A percentile compares a stretch with the other conserved stretches of the same genome.
Evolutionary conservation across 1,140 invertebrate genomes (phyloP).

Genomic region (Dryas iulia): DNA sequence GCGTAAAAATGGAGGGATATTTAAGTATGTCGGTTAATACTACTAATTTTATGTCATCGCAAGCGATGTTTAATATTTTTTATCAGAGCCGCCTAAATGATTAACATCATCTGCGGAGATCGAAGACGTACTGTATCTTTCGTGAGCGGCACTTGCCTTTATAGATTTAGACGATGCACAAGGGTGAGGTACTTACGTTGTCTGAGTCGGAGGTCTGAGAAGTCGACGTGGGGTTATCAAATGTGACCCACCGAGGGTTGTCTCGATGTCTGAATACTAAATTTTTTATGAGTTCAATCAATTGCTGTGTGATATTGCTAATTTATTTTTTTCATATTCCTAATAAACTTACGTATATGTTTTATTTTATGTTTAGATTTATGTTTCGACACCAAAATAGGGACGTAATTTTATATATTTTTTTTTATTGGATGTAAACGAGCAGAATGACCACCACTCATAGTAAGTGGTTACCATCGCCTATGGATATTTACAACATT

Average conservation of each 20-base stretch:
- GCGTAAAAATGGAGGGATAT: slow-evolving; percentile 57
- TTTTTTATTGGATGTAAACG: no score
- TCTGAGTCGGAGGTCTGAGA: slow-evolving; percentile 56
- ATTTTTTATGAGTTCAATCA: slow-evolving; percentile 36
- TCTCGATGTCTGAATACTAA: slow-evolving; percentile 41
- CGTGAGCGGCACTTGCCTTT: slow-evolving; percentile 63
- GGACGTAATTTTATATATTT: no score
- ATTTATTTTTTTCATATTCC: background rate
- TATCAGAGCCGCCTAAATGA: slow-evolving; percentile 39
- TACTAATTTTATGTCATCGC: slow-evolving; percentile 52
- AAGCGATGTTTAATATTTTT: slow-evolving; percentile 41
- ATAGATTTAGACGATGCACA: slow-evolving; percentile 70
- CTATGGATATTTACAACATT: no score
- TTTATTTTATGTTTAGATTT: no score
- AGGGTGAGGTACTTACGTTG: slow-evolving; percentile 62
- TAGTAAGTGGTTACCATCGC: no score
- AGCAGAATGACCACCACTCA: no score
- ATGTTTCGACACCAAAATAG: no score
- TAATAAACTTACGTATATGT: no score
- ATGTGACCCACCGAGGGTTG: slow-evolving; percentile 49
- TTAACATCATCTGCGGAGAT: slow-evolving; percentile 70
- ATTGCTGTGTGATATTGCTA: background rate
- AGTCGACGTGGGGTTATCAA: slow-evolving; percentile 64
- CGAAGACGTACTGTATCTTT: slow-evolving; percentile 67
- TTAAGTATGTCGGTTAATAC: slow-evolving; percentile 51